These are phyloP conservation scores for Halcyon badia DNA, from an alignment of 2,797 vertebrate genomes.

Conservation along the genomic window DNA sequence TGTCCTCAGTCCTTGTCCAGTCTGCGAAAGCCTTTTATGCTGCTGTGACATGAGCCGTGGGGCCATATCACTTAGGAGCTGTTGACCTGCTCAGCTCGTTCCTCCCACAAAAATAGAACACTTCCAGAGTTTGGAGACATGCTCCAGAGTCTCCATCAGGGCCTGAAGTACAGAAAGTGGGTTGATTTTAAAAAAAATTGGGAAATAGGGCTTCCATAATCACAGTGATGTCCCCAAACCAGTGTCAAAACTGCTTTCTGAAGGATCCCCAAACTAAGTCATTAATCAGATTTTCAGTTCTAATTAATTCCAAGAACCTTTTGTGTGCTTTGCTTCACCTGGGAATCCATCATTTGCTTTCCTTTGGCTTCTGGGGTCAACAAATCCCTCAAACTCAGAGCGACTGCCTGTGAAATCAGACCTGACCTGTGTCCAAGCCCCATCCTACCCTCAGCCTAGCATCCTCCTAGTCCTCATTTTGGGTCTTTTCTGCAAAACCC, in stretches of 20 bases:
- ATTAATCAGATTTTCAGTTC: constrained; percentile 54
- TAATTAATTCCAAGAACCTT: constrained; percentile 56
- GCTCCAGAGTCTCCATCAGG: not conserved
- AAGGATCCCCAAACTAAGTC: constrained; percentile 27
- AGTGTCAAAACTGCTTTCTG: constrained; percentile 1
- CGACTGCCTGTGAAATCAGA: not conserved
- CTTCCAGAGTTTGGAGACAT: not conserved
- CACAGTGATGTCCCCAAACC: not conserved
- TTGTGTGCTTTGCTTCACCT: constrained; percentile 3
- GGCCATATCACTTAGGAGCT: not conserved
- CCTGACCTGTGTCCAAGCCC: not conserved
- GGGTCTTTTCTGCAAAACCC: rapidly evolving
- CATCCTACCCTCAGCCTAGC: not conserved
- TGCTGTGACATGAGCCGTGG: not conserved
- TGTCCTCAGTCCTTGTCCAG: not conserved
- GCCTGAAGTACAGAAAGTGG: not conserved
- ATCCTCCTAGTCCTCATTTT: not conserved
- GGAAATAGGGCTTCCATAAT: not conserved
- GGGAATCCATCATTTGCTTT: not conserved
- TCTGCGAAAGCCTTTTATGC: not conserved
- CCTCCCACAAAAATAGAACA: not conserved
- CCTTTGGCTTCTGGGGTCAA: not conserved
- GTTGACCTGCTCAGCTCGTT: not conserved
- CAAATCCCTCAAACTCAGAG: not conserved
- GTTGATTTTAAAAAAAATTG: not conserved